Percentiles rank a stretch among this genome's conserved stretches.
Evolutionary conservation across 2,888 invertebrate species (phyloP).

Genomic region (Halictus quadricinctus): DNA sequence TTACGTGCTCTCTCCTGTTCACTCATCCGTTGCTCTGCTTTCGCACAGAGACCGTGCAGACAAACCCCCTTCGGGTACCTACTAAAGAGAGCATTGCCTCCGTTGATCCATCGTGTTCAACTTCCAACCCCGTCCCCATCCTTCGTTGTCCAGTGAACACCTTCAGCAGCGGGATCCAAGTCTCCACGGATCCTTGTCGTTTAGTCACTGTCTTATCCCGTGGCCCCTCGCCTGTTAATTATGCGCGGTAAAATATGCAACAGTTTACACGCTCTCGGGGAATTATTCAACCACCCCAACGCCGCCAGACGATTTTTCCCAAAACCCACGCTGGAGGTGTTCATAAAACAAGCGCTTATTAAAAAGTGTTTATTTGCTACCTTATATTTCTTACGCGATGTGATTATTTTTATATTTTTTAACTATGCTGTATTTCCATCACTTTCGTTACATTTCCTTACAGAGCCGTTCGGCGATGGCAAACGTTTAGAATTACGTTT

Average conservation of each 20-base stretch:
- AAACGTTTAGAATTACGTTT: too few species aligned
- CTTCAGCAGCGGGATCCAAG: constrained; percentile 22
- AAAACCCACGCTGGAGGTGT: background rate
- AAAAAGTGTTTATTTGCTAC: background rate
- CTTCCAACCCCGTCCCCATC: constrained; percentile 27
- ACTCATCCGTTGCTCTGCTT: constrained; percentile 57
- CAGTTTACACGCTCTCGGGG: background rate
- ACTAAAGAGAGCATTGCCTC: constrained; percentile 47
- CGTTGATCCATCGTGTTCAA: constrained; percentile 53
- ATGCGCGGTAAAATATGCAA: background rate
- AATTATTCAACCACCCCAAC: background rate
- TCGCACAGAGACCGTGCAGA: constrained; percentile 37
- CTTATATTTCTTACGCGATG: background rate
- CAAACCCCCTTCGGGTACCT: constrained; percentile 63
- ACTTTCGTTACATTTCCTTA: too few species aligned
- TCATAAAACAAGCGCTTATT: background rate
- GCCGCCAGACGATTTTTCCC: background rate
- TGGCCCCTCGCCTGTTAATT: constrained; percentile 7
- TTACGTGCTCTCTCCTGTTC: constrained; percentile 26
- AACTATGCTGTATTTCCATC: too few species aligned
- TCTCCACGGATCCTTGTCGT: constrained; percentile 28
- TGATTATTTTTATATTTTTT: background rate
- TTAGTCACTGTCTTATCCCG: background rate
- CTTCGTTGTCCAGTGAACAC: constrained; percentile 31
- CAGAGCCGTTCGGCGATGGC: too few species aligned